Conservation (phyloP, 2,113 vertebrate species). For the Poicephalus gulielmi region DNA sequence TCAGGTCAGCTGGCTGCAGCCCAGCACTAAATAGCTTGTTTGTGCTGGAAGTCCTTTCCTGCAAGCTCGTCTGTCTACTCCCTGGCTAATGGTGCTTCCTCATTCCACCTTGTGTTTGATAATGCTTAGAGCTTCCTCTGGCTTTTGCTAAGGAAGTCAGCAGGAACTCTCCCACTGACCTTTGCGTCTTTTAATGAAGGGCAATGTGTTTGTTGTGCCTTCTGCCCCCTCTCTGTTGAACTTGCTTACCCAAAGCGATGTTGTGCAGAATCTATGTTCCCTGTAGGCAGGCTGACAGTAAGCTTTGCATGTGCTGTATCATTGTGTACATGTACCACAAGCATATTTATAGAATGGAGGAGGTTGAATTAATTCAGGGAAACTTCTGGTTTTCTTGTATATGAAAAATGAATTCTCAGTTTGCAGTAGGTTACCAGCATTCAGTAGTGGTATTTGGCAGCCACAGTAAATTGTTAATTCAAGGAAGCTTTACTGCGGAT, state of each 20-base stretch:
- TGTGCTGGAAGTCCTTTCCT: neutral
- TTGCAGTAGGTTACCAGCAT: neutral
- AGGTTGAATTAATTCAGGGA: neutral
- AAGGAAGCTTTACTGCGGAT: neutral
- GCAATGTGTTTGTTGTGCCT: neutral
- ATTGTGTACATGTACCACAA: accelerated
- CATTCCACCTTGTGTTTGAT: neutral
- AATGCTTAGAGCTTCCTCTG: neutral
- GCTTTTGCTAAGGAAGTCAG: accelerated
- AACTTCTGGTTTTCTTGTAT: neutral
- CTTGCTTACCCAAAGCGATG: accelerated
- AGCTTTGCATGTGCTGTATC: neutral
- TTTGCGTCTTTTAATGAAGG: neutral
- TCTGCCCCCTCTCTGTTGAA: neutral
- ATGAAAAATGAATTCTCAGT: neutral
- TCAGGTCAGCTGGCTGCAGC: neutral
- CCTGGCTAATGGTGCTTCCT: neutral
- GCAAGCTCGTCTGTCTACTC: neutral
- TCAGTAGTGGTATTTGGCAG: neutral
- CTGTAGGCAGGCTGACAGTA: neutral
- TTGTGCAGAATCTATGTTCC: neutral
- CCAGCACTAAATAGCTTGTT: neutral
- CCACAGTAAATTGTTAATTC: neutral
- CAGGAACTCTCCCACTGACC: neutral
- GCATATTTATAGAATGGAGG: neutral